Base-by-base conservation (phyloP, 2,113 vertebrate genomes). In the Salvelinus alpinus region DNA sequence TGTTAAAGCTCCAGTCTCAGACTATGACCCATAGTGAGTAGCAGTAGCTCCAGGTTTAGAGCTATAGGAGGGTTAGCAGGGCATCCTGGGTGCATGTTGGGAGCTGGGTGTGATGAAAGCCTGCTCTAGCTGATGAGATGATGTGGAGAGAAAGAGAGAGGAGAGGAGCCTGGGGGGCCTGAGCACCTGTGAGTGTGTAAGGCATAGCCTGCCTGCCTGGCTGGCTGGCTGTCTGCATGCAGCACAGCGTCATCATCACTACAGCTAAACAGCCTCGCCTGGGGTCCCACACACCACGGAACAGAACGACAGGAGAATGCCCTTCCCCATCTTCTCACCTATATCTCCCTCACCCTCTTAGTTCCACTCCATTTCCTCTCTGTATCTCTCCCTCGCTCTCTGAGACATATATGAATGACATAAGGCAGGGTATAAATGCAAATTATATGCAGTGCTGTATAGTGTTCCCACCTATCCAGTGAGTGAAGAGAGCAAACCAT, bases 171-270 rank as follows among this genome's bases (percentile, higher is more conserved):
- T 47, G 31, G 7, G 22, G 34, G 12, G 20, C 68, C 68, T 73
- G 75, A 80, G 65, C 78, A 73, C 73, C 78, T 75, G 71, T n/a
- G 72, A 62, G 22, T 75, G 73, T 70, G 64, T 70, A 71, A 34
- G 60, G 6, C 38, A 22, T 57, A 77, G 74, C 70, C 65, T 73
- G 31, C 34, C 51, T 7, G 69, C 60, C 24, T 34, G 34, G 0
- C 34, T 38, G 34, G 47, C 5, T 22, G 60, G 11, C 7, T 64
- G 60, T 22, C 60, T n/a, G n/a, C 5, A 62, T 47, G 22, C 9
- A 70, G 31, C 1, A 18, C 29, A 7, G 18, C 4, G 5, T 29
- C 31, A 20, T 70, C 67, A 78, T 72, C 79, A 77, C 57, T 11
- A 75, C 12, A 7, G 31, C 64, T 76, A 70, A 73, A 24, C 70